Conservation (phyloP, 2,113 vertebrate genomes). For the Chiloscyllium plagiosum region DNA sequence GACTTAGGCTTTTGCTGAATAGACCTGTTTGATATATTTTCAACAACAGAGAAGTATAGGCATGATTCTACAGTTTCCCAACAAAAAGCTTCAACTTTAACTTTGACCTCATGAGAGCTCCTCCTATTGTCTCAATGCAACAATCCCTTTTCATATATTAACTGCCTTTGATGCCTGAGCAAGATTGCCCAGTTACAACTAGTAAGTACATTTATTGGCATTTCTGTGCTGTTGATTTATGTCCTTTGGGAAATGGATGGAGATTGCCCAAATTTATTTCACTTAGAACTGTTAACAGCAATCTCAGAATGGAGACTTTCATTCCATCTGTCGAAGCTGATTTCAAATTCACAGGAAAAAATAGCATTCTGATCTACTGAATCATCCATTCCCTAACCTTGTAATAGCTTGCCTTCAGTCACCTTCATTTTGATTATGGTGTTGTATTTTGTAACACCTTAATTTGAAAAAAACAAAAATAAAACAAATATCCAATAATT, state of each 20-base stretch:
- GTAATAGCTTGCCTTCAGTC: background rate
- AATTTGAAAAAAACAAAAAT: background rate
- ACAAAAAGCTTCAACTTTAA: background rate
- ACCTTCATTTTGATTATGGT: background rate
- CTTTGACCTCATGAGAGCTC: background rate
- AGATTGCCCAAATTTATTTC: slow-evolving; percentile 19
- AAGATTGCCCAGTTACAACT: background rate
- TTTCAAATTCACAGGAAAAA: background rate
- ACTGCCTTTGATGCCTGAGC: background rate
- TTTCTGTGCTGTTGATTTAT: slow-evolving; percentile 4
- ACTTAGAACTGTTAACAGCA: background rate
- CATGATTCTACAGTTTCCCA: background rate
- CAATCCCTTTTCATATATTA: background rate
- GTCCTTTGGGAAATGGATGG: background rate
- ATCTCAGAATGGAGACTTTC: slow-evolving; percentile 11
- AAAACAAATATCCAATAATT: background rate
- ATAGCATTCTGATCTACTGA: background rate
- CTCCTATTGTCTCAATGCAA: background rate
- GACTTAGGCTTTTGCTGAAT: background rate
- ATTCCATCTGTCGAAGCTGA: background rate
- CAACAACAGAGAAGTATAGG: background rate
- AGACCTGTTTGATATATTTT: background rate
- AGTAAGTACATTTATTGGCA: slow-evolving; percentile 26
- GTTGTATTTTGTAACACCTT: background rate
- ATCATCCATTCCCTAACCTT: background rate